phyloP scores from a whole-genome alignment of 2,888 invertebrate species.

The Steromphala cineraria region DNA sequence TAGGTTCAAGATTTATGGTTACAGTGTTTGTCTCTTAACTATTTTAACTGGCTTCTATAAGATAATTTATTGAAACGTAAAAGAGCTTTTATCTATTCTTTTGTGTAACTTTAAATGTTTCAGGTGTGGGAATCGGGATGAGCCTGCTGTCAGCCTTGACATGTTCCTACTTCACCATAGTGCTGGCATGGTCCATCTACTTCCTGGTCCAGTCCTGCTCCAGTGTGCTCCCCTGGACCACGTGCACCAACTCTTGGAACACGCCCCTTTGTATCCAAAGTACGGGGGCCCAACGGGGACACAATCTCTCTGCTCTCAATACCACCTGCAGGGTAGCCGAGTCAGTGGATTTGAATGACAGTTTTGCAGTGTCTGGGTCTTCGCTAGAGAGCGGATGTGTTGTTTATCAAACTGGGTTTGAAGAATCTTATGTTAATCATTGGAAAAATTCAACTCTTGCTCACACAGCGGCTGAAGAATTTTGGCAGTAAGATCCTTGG shows the following conservation, averaged over 20 bases:
- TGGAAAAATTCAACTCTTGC: not conserved
- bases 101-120: not conserved
- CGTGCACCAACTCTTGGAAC: not conserved
- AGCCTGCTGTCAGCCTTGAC: not conserved
- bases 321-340: not conserved
- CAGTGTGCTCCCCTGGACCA: not conserved
- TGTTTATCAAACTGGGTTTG: too few species aligned
- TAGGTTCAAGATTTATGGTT: too few species aligned
- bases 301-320: not conserved
- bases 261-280: not conserved
- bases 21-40: too few species aligned
- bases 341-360: too few species aligned
- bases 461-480: slow-evolving; percentile 2
- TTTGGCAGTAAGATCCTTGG: not conserved
- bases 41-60: too few species aligned
- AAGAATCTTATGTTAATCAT: not conserved
- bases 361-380: too few species aligned
- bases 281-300: not conserved
- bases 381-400: too few species aligned
- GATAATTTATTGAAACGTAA: too few species aligned
- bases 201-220: slow-evolving; percentile 6
- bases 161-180: not conserved
- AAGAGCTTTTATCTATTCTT: too few species aligned
- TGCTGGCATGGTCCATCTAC: slow-evolving; percentile 5
- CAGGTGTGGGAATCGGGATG: not conserved